Evolutionary conservation across 1,140 invertebrate genomes (phyloP).

Genomic region (Chionoecetes opilio): DNA sequence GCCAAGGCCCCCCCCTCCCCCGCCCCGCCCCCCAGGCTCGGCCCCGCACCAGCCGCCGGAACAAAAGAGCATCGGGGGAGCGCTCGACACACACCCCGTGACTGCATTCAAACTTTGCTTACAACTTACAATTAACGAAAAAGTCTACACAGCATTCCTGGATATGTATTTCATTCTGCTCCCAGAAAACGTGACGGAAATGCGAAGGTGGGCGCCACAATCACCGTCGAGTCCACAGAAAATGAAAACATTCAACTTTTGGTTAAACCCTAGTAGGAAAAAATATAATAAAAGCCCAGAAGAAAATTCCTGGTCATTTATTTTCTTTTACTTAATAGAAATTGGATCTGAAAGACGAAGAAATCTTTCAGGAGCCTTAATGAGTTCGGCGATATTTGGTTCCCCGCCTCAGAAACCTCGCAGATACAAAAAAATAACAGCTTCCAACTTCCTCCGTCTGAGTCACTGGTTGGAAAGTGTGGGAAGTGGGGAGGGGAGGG

Average conservation of each 20-base stretch:
- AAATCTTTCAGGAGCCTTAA: slow-evolving; percentile 28
- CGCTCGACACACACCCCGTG: background rate
- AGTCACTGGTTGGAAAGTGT: too few relatives aligned
- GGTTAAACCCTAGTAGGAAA: background rate
- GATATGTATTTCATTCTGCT: background rate
- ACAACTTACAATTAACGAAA: background rate
- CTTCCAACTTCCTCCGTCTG: background rate
- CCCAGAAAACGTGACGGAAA: slow-evolving; percentile 15
- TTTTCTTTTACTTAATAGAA: slow-evolving; percentile 9
- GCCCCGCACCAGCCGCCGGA: background rate
- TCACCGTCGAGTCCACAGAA: background rate
- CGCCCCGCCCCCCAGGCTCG: background rate
- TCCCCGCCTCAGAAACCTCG: background rate
- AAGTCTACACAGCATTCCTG: background rate
- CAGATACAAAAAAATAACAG: background rate
- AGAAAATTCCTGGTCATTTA: background rate
- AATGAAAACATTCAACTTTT: background rate
- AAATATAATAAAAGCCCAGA: too few relatives aligned
- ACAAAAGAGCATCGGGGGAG: background rate
- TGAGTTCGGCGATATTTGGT: slow-evolving; percentile 2
- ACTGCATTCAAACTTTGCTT: background rate
- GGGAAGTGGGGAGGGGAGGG: too few relatives aligned
- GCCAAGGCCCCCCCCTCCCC: too few relatives aligned
- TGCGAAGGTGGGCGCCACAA: background rate
- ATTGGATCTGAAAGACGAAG: slow-evolving; percentile 3